Evolutionary conservation across 2,888 invertebrate species (phyloP).

Genomic region (Lepetodrilus schrolli): DNA sequence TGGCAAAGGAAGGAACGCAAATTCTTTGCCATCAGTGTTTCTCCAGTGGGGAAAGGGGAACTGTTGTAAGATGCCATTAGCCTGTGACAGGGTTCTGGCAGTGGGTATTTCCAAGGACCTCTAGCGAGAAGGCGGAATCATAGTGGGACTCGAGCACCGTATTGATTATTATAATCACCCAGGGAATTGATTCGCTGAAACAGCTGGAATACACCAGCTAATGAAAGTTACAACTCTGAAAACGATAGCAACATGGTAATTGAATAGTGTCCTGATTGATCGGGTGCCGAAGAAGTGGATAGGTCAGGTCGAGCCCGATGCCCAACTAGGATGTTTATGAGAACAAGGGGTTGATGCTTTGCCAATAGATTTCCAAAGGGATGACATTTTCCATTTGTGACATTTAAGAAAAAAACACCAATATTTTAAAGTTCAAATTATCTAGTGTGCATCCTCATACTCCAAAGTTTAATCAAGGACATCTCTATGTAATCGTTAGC

Average conservation of each 20-base stretch:
- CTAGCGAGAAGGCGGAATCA: neutral
- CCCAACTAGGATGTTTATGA: no score
- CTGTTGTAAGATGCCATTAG: neutral
- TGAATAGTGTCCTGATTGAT: constrained; percentile 32
- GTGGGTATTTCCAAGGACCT: neutral
- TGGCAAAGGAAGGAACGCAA: no score
- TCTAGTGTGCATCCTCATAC: no score
- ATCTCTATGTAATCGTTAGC: no score
- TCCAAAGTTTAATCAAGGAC: no score
- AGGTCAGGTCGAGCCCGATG: neutral
- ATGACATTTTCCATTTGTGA: no score
- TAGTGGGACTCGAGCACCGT: neutral
- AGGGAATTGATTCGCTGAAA: constrained; percentile 26
- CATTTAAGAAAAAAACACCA: no score
- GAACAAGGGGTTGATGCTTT: no score
- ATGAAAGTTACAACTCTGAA: constrained; percentile 19
- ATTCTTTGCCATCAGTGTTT: no score
- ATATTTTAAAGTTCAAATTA: no score
- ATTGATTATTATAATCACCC: constrained; percentile 29
- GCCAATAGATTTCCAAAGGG: no score
- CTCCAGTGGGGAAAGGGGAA: no score
- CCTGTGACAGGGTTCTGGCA: neutral
- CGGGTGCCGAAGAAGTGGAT: neutral
- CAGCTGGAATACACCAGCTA: constrained; percentile 8
- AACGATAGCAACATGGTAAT: constrained; percentile 34